Evolutionary conservation across 2,113 vertebrate species (phyloP), one percentile per base, ranked within the genome.

Genomic region (Myanophis thanlyinensis): DNA sequence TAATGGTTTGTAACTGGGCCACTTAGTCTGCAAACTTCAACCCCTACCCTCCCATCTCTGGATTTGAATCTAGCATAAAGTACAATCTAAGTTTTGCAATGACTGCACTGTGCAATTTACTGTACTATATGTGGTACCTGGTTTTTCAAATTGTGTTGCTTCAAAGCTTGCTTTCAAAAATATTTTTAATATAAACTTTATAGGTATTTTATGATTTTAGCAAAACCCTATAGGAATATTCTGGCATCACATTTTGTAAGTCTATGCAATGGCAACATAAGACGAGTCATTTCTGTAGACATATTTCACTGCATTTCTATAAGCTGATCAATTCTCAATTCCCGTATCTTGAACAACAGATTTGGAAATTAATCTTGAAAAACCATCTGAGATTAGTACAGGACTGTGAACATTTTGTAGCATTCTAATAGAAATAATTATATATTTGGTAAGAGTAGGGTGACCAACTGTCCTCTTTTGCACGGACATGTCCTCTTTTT

Each of bases 1-100:
- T 90, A 93, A 93, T 93, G 89, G 51, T 97, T 94, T 96, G 95
- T 93, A 95, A 94, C 5, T 47, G 88, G 94, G 95, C 95, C 95
- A 95, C n/a, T 1, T 93, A 62, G 73, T 20, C 25, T 48, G 94
- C 54, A 94, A 94, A 96, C 44, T 91, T 92, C 96, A 73, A 93
- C 93, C 96, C 94, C 56, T 3, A n/a, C 3, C 53, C 9, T 27
- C 54, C 54, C 54, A 27, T 59, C 7, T 91, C 86, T 89, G 89
- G 51, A 87, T 93, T 92, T 88, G 88, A 94, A 93, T 91, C 92
- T 86, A 51, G 13, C 92, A 88, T 93, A n/a, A 62, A 89, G 92
- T 93, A 89, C 0, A 11, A 91, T 40, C 95, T 52, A 51, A 27
- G 67, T 85, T 94, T 84, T 44, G 88, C 91, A 94, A 92, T 62